Evolutionary conservation across 2,797 vertebrate genomes (phyloP).

Genomic region (Esox masquinongy): DNA sequence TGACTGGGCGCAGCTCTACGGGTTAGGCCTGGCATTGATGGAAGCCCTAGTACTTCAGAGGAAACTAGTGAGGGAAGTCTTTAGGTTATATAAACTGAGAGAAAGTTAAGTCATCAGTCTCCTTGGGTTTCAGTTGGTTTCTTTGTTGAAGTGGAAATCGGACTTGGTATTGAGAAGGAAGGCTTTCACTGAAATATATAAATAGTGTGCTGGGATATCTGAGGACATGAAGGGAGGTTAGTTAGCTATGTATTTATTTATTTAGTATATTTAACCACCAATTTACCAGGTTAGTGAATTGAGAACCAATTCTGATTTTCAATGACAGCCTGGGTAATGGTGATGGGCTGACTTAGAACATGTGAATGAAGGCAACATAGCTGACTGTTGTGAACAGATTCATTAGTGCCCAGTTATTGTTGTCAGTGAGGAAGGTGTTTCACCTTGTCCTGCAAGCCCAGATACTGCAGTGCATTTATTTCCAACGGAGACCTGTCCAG

Average conservation of each 20-base stretch:
- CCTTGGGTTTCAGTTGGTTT: slow-evolving; percentile 55
- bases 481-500: slow-evolving; percentile 91
- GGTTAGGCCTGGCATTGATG: slow-evolving; percentile 74
- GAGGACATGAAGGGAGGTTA: neutral
- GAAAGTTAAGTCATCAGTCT: slow-evolving; percentile 70
- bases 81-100: slow-evolving; percentile 57
- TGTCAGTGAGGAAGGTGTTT: slow-evolving; percentile 86
- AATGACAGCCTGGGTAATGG: no score
- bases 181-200: slow-evolving; percentile 71
- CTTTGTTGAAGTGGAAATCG: slow-evolving; percentile 63
- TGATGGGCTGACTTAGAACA: no score
- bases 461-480: slow-evolving; percentile 88
- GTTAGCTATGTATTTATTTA: no score
- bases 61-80: slow-evolving; percentile 29
- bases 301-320: no score
- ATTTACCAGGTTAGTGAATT: no score
- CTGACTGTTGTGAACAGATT: slow-evolving; percentile 60
- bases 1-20: slow-evolving; percentile 65
- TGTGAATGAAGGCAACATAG: no score
- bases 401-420: slow-evolving; percentile 88
- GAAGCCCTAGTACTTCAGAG: slow-evolving; percentile 65
- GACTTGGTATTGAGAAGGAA: slow-evolving; percentile 60
- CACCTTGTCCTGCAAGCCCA: slow-evolving; percentile 91
- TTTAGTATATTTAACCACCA: no score
- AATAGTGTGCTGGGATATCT: slow-evolving; percentile 53